These are phyloP conservation scores for Ichneumoninae sp. DNA, from an alignment of 2,888 invertebrate species.

Conservation along the genomic window DNA sequence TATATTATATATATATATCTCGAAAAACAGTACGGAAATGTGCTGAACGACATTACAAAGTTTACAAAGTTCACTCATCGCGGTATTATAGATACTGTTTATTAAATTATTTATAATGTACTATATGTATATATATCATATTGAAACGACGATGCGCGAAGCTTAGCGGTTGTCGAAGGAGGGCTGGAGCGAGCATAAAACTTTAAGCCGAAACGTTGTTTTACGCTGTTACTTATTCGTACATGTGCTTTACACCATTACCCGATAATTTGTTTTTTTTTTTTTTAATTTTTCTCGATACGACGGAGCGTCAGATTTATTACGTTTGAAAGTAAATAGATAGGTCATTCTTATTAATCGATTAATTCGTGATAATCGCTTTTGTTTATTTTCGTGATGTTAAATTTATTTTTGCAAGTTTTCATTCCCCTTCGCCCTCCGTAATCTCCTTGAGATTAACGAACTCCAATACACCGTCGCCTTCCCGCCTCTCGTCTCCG, in stretches of 20 bases:
- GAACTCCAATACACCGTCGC: slow-evolving; percentile 93
- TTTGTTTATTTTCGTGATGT: neutral
- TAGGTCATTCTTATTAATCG: neutral
- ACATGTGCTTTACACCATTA: neutral
- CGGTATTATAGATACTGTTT: slow-evolving; percentile 30
- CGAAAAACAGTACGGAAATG: slow-evolving; percentile 22
- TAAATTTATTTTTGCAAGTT: neutral
- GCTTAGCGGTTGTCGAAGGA: slow-evolving; percentile 17
- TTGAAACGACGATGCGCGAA: slow-evolving; percentile 10
- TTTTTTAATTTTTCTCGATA: neutral
- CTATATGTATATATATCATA: slow-evolving; percentile 60
- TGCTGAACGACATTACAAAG: slow-evolving; percentile 45
- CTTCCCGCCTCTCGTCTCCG: slow-evolving; percentile 91
- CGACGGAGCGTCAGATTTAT: neutral
- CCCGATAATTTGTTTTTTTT: neutral
- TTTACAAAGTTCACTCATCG: slow-evolving; percentile 18
- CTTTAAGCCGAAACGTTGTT: slow-evolving; percentile 30
- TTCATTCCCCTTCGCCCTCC: slow-evolving; percentile 89
- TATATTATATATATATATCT: neutral
- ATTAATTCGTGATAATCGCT: neutral
- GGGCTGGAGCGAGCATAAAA: slow-evolving; percentile 38
- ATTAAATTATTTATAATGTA: slow-evolving; percentile 62
- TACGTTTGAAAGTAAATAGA: neutral
- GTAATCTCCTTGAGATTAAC: slow-evolving; percentile 96
- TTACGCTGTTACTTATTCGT: neutral